phyloP scores from a whole-genome alignment of 2,797 vertebrate genomes.

The Poeciliopsis infans region DNA sequence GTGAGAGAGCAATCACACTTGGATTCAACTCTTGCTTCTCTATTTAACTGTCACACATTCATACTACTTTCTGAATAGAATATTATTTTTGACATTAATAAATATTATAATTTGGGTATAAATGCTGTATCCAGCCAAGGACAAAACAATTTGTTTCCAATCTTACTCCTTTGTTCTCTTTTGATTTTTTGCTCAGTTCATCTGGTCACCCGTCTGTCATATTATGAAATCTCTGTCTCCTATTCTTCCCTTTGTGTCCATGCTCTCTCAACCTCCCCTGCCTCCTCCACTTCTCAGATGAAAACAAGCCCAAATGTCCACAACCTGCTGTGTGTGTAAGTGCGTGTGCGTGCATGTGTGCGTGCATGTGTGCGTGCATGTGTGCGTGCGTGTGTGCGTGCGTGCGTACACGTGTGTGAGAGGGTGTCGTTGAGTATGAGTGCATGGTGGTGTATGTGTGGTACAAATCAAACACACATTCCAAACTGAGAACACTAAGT shows the following conservation, averaged over 20 bases:
- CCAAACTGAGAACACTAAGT: slow-evolving; percentile 46
- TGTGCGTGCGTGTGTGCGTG: slow-evolving; percentile 1
- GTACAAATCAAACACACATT: slow-evolving; percentile 30
- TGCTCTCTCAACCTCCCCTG: slow-evolving; percentile 34
- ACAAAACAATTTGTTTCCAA: background rate
- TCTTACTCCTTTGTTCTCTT: background rate
- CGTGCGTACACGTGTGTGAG: background rate
- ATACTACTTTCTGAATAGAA: background rate
- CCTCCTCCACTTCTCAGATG: slow-evolving; percentile 18
- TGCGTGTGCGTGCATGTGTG: slow-evolving; percentile 4
- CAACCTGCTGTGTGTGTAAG: slow-evolving; percentile 39
- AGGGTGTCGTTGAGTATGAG: slow-evolving; percentile 13
- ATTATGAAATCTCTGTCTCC: slow-evolving; percentile 47
- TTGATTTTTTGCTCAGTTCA: slow-evolving; percentile 39
- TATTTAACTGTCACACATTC: background rate
- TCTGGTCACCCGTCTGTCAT: slow-evolving; percentile 59
- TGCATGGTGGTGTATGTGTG: background rate
- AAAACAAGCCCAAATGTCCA: slow-evolving; percentile 60
- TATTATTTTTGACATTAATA: background rate
- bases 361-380: background rate
- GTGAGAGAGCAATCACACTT: slow-evolving; percentile 12
- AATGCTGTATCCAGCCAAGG: background rate
- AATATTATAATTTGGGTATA: background rate
- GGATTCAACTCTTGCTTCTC: slow-evolving; percentile 3
- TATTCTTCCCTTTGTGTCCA: slow-evolving; percentile 1